These are phyloP conservation scores for Sapajus apella DNA, from an alignment of 2,113 vertebrate genomes.

Conservation along the genomic window DNA sequence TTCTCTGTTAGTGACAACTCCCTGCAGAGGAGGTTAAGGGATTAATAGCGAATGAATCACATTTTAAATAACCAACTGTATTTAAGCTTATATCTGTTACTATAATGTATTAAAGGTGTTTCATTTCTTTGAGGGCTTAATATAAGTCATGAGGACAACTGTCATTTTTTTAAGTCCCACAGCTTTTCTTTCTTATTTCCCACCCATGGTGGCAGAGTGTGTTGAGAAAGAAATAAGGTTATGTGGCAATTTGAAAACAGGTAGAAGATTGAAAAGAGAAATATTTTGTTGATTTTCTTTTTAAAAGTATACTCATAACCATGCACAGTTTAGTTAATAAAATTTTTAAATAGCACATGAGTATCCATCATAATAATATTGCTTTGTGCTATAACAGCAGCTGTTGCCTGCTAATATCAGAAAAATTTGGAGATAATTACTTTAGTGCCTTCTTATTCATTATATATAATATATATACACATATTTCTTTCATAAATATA, in stretches of 20 bases:
- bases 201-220: neutral
- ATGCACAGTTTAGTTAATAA: neutral
- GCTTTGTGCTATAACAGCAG: neutral
- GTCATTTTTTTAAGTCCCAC: neutral
- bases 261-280: conserved; percentile 38
- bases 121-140: conserved; percentile 52
- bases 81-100: neutral
- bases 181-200: neutral
- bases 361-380: neutral
- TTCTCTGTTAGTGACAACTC: neutral
- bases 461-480: neutral
- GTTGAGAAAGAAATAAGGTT: neutral
- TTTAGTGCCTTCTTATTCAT: neutral
- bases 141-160: conserved; percentile 17
- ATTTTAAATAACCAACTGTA: conserved; percentile 60
- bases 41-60: conserved; percentile 59
- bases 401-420: conserved; percentile 3
- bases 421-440: neutral
- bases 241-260: conserved; percentile 13
- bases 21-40: conserved; percentile 38
- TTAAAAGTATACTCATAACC: neutral
- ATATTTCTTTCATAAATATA: too few relatives aligned
- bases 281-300: conserved; percentile 20
- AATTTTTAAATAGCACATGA: neutral
- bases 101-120: conserved; percentile 48